Evolutionary conservation across 2,797 vertebrate species (phyloP).

Genomic region (Gobio occitaniae): DNA sequence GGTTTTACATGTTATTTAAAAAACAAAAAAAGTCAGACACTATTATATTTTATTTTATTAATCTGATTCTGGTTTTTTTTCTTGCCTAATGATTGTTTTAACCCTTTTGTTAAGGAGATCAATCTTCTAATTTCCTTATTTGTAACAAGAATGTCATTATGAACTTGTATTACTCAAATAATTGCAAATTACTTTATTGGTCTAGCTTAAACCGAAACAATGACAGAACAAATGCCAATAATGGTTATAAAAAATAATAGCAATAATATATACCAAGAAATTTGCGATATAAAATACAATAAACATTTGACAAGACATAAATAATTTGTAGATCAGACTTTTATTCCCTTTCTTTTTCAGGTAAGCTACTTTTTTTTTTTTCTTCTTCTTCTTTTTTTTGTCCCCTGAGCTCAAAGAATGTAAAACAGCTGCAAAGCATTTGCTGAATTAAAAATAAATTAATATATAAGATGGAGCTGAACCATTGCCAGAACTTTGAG

Average conservation of each 20-base stretch:
- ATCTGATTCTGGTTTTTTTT: background rate
- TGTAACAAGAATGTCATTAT: background rate
- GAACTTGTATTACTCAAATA: background rate
- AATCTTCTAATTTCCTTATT: background rate
- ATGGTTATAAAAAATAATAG: background rate
- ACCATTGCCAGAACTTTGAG: conserved; percentile 74
- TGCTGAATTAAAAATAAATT: conserved; percentile 80
- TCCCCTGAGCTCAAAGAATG: conserved; percentile 66
- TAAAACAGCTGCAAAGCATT: conserved; percentile 82
- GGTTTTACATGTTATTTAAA: background rate
- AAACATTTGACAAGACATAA: background rate
- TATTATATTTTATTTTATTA: background rate
- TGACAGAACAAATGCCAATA: background rate
- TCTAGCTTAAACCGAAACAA: background rate
- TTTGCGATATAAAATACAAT: background rate
- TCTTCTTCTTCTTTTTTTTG: conserved; percentile 2
- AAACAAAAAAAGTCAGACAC: background rate
- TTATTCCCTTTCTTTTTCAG: background rate
- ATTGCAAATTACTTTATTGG: background rate
- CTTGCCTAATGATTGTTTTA: background rate
- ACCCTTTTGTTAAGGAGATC: background rate
- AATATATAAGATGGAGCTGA: conserved; percentile 79
- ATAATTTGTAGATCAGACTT: background rate
- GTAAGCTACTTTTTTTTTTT: conserved; percentile 7
- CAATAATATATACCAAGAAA: background rate